Evolutionary conservation across 1,140 invertebrate genomes (phyloP).

Genomic region (Pseudobourletiella spinata): DNA sequence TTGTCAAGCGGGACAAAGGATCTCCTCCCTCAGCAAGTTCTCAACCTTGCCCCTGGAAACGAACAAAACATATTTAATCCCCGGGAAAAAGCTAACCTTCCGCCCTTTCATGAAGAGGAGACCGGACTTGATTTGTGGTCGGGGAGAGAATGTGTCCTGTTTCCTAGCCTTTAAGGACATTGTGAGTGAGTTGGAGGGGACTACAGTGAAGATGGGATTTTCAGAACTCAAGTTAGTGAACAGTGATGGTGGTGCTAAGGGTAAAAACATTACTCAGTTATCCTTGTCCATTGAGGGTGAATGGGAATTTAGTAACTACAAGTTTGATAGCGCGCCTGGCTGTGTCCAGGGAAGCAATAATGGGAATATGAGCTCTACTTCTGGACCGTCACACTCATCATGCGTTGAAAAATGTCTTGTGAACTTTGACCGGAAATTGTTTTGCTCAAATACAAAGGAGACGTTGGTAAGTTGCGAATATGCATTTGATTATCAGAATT

Average conservation of each 20-base stretch:
- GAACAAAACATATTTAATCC: background rate
- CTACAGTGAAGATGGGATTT: background rate
- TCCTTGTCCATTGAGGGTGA: slow-evolving; percentile 1
- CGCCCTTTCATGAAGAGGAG: background rate
- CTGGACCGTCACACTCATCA: too few relatives aligned
- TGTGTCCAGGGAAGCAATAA: background rate
- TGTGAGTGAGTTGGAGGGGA: background rate
- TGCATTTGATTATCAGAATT: background rate
- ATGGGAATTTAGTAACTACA: slow-evolving; percentile 4
- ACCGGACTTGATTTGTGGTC: slow-evolving; percentile 10
- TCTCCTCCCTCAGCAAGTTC: background rate
- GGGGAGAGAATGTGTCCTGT: slow-evolving; percentile 7
- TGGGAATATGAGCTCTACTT: background rate
- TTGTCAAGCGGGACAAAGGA: slow-evolving; percentile 1
- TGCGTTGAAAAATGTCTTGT: slow-evolving; percentile 16
- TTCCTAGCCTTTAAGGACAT: background rate
- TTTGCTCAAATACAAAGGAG: slow-evolving; percentile 53
- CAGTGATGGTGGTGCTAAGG: too few relatives aligned
- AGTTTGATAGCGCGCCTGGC: background rate
- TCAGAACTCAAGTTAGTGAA: background rate
- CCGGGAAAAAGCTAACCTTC: background rate
- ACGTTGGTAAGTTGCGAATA: slow-evolving; percentile 38
- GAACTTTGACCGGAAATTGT: slow-evolving; percentile 41
- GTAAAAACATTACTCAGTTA: background rate
- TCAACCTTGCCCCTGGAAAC: background rate